Percentiles rank a stretch among this genome's conserved stretches.
Evolutionary conservation across 2,113 vertebrate species (phyloP).

Genomic region (Myotis davidii): DNA sequence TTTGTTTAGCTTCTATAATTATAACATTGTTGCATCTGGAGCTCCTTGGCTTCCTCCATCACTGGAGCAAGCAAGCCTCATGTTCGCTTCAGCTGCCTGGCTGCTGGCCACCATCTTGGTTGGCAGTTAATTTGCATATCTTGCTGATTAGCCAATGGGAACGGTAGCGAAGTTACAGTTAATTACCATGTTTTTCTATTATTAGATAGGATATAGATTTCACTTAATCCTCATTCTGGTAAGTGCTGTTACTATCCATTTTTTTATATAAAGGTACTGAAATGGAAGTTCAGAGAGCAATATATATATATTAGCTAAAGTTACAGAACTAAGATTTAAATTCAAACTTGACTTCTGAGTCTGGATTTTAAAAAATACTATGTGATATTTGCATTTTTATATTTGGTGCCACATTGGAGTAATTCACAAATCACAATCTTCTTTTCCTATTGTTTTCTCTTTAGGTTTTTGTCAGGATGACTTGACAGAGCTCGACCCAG

Average conservation of each 20-base stretch:
- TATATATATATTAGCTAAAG: not conserved
- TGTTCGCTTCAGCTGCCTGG: too few relatives aligned
- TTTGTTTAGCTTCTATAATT: too few relatives aligned
- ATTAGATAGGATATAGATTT: not conserved
- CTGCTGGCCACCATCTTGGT: too few relatives aligned
- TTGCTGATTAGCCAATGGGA: too few relatives aligned
- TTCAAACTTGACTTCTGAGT: not conserved
- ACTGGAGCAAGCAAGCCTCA: too few relatives aligned
- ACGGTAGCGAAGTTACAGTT: too few relatives aligned
- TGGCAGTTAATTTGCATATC: too few relatives aligned
- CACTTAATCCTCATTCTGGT: not conserved
- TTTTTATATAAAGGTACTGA: conserved; percentile 44
- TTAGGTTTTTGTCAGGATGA: conserved; percentile 88
- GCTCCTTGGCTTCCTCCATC: too few relatives aligned
- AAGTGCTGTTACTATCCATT: not conserved
- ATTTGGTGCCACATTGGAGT: not conserved
- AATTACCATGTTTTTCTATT: too few relatives aligned
- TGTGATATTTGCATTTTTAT: not conserved
- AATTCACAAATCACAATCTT: conserved; percentile 19
- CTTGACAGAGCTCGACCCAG: conserved; percentile 84
- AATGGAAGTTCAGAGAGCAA: conserved; percentile 7
- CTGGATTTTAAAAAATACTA: not conserved
- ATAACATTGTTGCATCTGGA: too few relatives aligned
- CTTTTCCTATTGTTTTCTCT: conserved; percentile 43
- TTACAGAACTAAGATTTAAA: not conserved